Percentiles rank a stretch among this genome's conserved stretches.
These are phyloP conservation scores for Reticulitermes speratus DNA, from an alignment of 1,140 invertebrate species.

Conservation along the genomic window DNA sequence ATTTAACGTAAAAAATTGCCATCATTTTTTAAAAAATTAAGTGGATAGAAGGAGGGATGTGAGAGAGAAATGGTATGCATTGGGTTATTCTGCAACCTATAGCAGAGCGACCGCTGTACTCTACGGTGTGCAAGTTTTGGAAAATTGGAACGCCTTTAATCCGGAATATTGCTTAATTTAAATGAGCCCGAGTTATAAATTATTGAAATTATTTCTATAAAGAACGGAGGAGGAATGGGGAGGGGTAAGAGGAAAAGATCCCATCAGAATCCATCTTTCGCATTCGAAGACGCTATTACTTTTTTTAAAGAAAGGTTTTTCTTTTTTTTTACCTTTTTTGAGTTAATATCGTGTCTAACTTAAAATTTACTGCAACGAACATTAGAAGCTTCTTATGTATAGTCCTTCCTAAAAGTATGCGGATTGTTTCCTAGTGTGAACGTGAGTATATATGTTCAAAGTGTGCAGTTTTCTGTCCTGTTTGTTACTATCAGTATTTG, in stretches of 20 bases:
- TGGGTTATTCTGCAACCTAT: constrained; percentile 6
- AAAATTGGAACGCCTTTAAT: constrained; percentile 28
- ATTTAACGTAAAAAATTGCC: constrained; percentile 29
- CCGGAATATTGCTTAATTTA: constrained; percentile 29
- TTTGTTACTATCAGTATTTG: too few species aligned
- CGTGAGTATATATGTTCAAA: too few species aligned
- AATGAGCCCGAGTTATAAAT: constrained; percentile 27
- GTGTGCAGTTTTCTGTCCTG: too few species aligned
- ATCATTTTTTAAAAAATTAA: constrained; percentile 29
- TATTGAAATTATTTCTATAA: constrained; percentile 28
- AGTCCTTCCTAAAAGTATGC: not conserved
- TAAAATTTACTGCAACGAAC: constrained; percentile 12
- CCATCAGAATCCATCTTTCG: constrained; percentile 15
- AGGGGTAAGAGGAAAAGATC: not conserved
- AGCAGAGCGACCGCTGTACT: not conserved
- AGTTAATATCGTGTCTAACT: constrained; percentile 10
- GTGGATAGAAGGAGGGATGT: constrained; percentile 21
- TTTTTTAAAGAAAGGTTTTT: not conserved
- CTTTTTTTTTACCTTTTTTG: not conserved
- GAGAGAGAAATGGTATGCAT: constrained; percentile 1
- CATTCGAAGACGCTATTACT: constrained; percentile 15
- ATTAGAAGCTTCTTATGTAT: not conserved
- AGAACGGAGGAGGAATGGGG: not conserved
- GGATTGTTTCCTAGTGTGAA: not conserved
- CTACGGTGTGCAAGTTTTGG: constrained; percentile 21